Evolutionary conservation across 2,888 invertebrate species (phyloP).

Genomic region (Therioaphis trifolii): DNA sequence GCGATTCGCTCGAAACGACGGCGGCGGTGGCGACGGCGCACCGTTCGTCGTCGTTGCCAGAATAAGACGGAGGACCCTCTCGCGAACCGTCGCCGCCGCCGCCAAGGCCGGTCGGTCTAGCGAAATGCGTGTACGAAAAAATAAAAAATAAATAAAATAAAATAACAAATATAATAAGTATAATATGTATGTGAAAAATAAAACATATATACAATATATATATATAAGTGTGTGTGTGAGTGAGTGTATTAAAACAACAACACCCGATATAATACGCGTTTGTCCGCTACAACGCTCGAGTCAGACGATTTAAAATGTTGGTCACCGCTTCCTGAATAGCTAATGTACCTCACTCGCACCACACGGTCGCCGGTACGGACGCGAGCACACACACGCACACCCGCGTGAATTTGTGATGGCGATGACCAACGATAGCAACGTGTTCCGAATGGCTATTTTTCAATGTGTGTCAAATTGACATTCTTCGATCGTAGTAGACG

Average conservation of each 20-base stretch:
- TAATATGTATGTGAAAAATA: too few species aligned
- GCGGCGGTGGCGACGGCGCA: neutral
- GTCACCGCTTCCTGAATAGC: slow-evolving; percentile 42
- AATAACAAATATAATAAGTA: too few species aligned
- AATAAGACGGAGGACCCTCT: slow-evolving; percentile 7
- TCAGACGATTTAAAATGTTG: slow-evolving; percentile 21
- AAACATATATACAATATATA: too few species aligned
- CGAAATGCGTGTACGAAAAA: slow-evolving; percentile 1
- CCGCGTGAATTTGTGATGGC: too few species aligned
- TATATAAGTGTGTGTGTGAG: neutral
- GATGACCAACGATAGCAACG: neutral
- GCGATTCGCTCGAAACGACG: neutral
- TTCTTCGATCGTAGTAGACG: neutral
- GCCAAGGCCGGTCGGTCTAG: slow-evolving; percentile 26
- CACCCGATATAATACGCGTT: neutral
- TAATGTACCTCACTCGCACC: slow-evolving; percentile 7
- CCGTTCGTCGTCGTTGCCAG: neutral
- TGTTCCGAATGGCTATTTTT: neutral
- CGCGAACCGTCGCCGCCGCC: neutral
- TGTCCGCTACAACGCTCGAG: slow-evolving; percentile 4
- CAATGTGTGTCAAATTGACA: slow-evolving; percentile 23
- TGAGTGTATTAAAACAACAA: too few species aligned
- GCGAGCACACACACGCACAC: too few species aligned
- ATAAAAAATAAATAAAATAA: neutral
- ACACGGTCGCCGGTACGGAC: too few species aligned